A percentile compares a stretch with the other conserved stretches of the same genome.
Conservation (phyloP, 2,888 invertebrate genomes). For the Stenodera caucasica region DNA sequence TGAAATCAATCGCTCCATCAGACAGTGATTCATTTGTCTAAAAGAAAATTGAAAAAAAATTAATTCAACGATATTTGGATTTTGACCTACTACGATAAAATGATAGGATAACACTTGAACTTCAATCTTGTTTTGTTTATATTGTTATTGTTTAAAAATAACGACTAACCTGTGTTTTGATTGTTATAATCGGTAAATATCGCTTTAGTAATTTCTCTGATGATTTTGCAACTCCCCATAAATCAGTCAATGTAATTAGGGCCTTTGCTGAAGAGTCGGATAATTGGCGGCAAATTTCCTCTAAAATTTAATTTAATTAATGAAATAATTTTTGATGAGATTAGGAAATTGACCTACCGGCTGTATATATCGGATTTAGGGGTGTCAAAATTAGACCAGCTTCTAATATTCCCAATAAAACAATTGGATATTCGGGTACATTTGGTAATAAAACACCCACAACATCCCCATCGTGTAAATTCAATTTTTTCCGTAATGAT, state of each 20-base stretch:
- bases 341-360: conserved; percentile 33
- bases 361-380: conserved; percentile 74
- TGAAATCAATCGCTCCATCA: conserved; percentile 62
- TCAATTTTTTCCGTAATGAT: conserved; percentile 64
- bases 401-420: conserved; percentile 66
- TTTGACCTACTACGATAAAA: background rate
- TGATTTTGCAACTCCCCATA: conserved; percentile 57
- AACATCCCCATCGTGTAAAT: conserved; percentile 67
- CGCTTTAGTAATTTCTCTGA: conserved; percentile 56
- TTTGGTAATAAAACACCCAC: conserved; percentile 75
- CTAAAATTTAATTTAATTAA: conserved; percentile 55
- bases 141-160: no score
- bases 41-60: background rate
- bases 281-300: conserved; percentile 68
- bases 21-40: conserved; percentile 52
- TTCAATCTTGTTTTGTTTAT: background rate
- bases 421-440: conserved; percentile 73
- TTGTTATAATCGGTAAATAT: conserved; percentile 58
- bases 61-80: no score
- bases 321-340: background rate
- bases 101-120: background rate
- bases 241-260: conserved; percentile 62
- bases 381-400: conserved; percentile 73
- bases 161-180: conserved; percentile 55
- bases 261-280: conserved; percentile 63